These are phyloP conservation scores for Furcula furcula DNA, from an alignment of 2,888 invertebrate species.

Conservation along the genomic window DNA sequence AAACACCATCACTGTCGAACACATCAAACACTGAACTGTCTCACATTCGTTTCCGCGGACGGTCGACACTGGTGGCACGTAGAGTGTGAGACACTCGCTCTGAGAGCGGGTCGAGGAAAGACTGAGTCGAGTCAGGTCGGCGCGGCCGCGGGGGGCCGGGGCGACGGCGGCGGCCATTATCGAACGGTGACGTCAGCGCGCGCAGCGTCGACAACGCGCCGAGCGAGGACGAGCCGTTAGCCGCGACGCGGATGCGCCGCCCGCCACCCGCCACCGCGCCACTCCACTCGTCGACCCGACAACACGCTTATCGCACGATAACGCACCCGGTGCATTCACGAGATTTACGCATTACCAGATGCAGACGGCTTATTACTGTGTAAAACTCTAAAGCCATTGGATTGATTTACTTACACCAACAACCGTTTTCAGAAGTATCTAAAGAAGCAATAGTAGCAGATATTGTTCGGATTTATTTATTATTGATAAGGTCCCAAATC, in stretches of 20 bases:
- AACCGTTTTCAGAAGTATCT: neutral
- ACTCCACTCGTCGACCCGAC: conserved; percentile 48
- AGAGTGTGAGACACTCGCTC: conserved; percentile 55
- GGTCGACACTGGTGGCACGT: conserved; percentile 36
- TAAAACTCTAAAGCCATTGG: conserved; percentile 3
- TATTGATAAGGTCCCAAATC: too few species aligned
- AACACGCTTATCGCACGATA: conserved; percentile 60
- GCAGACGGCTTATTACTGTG: conserved; percentile 24
- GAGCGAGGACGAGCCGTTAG: conserved; percentile 75
- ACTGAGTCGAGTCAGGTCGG: conserved; percentile 62
- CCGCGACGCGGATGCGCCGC: conserved; percentile 72
- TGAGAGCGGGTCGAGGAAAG: conserved; percentile 60
- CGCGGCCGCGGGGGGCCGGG: conserved; percentile 46
- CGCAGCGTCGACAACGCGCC: conserved; percentile 65
- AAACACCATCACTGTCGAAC: conserved; percentile 78
- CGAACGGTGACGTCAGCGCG: conserved; percentile 82
- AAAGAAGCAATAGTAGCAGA: too few species aligned
- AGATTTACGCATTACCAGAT: conserved; percentile 32
- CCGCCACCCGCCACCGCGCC: conserved; percentile 53
- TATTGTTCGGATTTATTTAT: too few species aligned
- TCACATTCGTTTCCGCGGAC: conserved; percentile 65
- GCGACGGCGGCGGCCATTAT: conserved; percentile 72
- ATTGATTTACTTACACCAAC: neutral
- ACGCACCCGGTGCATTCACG: conserved; percentile 43
- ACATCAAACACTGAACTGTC: conserved; percentile 62